A percentile compares a stretch with the other conserved stretches of the same genome.
phyloP scores from a whole-genome alignment of 2,113 vertebrate genomes.

The Neotragus pygmaeus region DNA sequence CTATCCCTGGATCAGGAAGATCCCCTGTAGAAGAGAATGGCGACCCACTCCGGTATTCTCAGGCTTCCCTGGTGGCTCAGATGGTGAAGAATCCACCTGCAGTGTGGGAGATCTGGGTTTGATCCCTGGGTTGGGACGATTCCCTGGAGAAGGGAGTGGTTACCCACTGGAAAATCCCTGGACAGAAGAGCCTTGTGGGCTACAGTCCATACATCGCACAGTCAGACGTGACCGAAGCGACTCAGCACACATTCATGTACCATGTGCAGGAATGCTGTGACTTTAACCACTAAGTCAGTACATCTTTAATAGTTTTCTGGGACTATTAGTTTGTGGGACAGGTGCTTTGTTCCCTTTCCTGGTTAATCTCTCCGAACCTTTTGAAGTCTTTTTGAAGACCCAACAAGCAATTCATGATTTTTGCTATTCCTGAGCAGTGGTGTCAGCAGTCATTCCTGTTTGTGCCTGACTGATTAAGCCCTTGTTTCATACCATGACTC shows the following conservation, averaged over 20 bases:
- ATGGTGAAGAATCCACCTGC: background rate
- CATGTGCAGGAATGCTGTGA: too few relatives aligned
- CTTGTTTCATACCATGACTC: too few relatives aligned
- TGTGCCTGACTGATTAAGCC: background rate
- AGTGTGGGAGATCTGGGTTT: background rate
- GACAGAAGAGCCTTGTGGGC: background rate
- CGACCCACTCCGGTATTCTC: background rate
- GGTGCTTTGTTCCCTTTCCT: background rate
- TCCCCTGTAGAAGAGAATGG: background rate
- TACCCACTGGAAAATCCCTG: background rate
- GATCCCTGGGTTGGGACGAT: background rate
- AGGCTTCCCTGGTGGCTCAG: background rate
- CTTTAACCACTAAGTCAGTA: background rate
- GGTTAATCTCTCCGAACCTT: background rate
- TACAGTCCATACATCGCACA: background rate
- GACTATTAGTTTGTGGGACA: background rate
- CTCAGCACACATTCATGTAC: accelerated
- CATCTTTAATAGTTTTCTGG: background rate
- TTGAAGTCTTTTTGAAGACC: background rate
- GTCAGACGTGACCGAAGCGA: accelerated
- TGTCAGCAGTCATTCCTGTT: accelerated
- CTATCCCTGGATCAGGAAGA: background rate
- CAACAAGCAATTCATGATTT: accelerated
- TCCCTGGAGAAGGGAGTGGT: background rate
- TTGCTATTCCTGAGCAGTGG: accelerated